phyloP scores from a whole-genome alignment of 2,888 invertebrate genomes.

The Rotaria magnacalcarata region DNA sequence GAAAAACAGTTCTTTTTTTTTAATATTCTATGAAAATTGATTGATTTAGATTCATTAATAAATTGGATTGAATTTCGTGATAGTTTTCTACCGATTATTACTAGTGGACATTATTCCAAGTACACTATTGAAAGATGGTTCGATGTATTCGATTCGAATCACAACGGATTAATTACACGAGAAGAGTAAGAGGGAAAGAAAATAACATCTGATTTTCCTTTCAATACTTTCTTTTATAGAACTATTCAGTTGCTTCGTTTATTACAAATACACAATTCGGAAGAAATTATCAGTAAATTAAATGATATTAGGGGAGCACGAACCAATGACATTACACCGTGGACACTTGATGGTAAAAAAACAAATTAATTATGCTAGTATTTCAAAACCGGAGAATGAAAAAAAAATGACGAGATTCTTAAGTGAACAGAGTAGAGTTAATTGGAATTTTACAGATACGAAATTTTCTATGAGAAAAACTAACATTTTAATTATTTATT shows the following conservation, averaged over 20 bases:
- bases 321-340: background rate
- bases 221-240: background rate
- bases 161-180: background rate
- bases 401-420: no score
- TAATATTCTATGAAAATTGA: background rate
- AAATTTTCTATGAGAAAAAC: no score
- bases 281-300: background rate
- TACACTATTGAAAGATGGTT: background rate
- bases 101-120: background rate
- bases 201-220: background rate
- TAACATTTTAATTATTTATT: background rate
- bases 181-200: background rate
- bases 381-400: no score
- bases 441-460: no score
- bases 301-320: background rate
- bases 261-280: background rate
- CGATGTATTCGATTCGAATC: background rate
- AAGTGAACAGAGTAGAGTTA: no score
- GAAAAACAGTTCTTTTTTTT: background rate
- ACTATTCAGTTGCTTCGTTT: background rate
- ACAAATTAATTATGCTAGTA: no score
- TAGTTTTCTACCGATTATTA: background rate
- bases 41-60: background rate
- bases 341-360: background rate
- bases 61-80: constrained; percentile 4